Percentiles rank a stretch among this genome's conserved stretches.
Conservation (phyloP, 2,888 invertebrate species). For the Liodrosophila aerea region DNA sequence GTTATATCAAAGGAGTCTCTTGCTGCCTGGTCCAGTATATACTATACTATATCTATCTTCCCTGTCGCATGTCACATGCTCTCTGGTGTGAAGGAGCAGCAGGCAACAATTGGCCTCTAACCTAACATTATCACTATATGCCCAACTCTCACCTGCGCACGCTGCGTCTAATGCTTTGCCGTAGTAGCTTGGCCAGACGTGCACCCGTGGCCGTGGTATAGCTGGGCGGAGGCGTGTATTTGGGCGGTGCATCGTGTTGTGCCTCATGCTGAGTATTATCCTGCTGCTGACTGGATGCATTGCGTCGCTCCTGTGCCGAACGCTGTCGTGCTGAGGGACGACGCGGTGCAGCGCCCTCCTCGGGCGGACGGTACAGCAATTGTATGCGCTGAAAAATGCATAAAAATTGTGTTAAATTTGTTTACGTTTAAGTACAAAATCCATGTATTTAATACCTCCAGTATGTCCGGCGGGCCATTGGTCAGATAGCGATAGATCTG, state of each 20-base stretch:
- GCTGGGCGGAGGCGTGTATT: conserved; percentile 96
- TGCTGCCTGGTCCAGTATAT: too few relatives aligned
- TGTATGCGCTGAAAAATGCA: conserved; percentile 89
- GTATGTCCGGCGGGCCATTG: conserved; percentile 92
- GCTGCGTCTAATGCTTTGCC: conserved; percentile 91
- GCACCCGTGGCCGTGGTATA: conserved; percentile 96
- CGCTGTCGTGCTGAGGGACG: conserved; percentile 56
- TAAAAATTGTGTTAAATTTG: not conserved
- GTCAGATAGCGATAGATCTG: conserved; percentile 90
- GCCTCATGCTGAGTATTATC: conserved; percentile 45
- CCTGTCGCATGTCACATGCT: too few relatives aligned
- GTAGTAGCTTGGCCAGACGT: conserved; percentile 88
- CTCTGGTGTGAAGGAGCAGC: too few relatives aligned
- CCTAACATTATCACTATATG: too few relatives aligned
- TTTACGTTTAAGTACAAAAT: not conserved
- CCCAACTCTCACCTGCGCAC: conserved; percentile 86
- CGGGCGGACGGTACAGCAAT: conserved; percentile 90
- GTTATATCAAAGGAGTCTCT: too few relatives aligned
- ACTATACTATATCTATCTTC: too few relatives aligned
- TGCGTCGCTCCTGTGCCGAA: conserved; percentile 47
- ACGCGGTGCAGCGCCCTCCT: conserved; percentile 81
- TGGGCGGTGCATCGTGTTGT: conserved; percentile 91
- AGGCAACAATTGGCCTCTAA: too few relatives aligned
- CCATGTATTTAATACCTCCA: conserved; percentile 85
- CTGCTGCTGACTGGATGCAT: conserved; percentile 37